A percentile compares a stretch with the other conserved stretches of the same genome.
Conservation (phyloP, 2,797 vertebrate genomes). For the Onychomys arenicola region DNA sequence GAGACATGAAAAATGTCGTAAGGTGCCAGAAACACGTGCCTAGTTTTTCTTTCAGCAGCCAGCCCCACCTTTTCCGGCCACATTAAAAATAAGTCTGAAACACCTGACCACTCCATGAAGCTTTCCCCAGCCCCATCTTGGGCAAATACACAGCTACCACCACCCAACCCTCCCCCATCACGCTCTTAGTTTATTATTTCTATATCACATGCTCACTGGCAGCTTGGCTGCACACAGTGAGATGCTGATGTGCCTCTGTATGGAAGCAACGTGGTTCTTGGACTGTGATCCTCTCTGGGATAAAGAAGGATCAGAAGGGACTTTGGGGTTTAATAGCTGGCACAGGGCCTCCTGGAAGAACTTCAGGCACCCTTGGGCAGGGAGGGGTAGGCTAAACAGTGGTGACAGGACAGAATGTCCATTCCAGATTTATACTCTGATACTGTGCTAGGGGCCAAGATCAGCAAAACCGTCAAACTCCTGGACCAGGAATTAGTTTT, state of each 20-base stretch:
- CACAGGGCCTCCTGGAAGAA: not conserved
- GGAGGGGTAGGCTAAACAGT: not conserved
- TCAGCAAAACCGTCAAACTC: not conserved
- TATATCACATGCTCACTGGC: not conserved
- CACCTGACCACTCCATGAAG: not conserved
- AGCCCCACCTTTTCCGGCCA: not conserved
- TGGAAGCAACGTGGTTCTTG: accelerated
- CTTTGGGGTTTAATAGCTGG: not conserved
- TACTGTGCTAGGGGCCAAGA: not conserved
- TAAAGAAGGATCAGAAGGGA: not conserved
- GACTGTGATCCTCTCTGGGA: not conserved
- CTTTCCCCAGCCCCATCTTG: not conserved
- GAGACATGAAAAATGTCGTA: not conserved
- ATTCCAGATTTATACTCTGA: not conserved
- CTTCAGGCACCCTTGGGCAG: not conserved
- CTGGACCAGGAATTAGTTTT: not conserved
- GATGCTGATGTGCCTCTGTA: not conserved
- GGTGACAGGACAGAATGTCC: not conserved
- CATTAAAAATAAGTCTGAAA: not conserved
- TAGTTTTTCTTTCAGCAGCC: not conserved
- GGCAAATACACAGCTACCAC: not conserved
- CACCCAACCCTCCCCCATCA: accelerated
- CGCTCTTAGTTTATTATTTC: not conserved
- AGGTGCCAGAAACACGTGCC: not conserved
- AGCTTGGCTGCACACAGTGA: not conserved